Conservation (phyloP, 1,140 invertebrate species). For the Orius laevigatus region DNA sequence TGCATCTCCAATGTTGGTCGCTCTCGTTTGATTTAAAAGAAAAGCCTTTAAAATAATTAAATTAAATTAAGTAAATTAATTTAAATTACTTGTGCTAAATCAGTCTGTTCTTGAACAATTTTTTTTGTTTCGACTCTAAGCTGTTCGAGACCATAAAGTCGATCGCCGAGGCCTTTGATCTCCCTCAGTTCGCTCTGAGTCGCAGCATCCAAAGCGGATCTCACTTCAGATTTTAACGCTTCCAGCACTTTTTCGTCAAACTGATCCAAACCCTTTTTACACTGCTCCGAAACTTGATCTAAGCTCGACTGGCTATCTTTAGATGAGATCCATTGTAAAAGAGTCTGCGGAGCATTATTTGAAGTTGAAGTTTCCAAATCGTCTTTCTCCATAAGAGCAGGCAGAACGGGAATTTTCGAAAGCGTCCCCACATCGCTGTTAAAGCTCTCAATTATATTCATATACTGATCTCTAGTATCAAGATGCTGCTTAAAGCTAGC, state of each 20-base stretch:
- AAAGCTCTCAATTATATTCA: slow-evolving; percentile 52
- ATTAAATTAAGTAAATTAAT: slow-evolving; percentile 4
- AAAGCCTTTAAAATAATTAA: slow-evolving; percentile 22
- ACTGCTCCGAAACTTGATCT: slow-evolving; percentile 62
- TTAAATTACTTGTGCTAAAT: slow-evolving; percentile 54
- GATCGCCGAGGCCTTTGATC: slow-evolving; percentile 72
- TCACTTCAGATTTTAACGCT: slow-evolving; percentile 39
- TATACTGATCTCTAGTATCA: slow-evolving; percentile 45
- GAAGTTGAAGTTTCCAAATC: slow-evolving; percentile 9
- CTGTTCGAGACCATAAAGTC: slow-evolving; percentile 69
- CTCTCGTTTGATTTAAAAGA: slow-evolving; percentile 60
- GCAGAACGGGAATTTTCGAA: slow-evolving; percentile 64
- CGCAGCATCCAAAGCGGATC: slow-evolving; percentile 41
- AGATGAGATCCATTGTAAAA: slow-evolving; percentile 68
- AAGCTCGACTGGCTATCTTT: slow-evolving; percentile 62
- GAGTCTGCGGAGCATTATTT: slow-evolving; percentile 24
- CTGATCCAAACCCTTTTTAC: slow-evolving; percentile 48
- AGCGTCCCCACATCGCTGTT: slow-evolving; percentile 54
- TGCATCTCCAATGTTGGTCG: slow-evolving; percentile 55
- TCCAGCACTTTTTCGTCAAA: slow-evolving; percentile 27
- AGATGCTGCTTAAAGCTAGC: slow-evolving; percentile 57
- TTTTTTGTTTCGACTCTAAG: slow-evolving; percentile 58
- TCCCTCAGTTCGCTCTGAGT: slow-evolving; percentile 65
- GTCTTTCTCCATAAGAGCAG: slow-evolving; percentile 38
- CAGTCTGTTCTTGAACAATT: slow-evolving; percentile 63